Base-by-base conservation (phyloP, 2,888 invertebrate genomes). In the Erannis defoliaria region DNA sequence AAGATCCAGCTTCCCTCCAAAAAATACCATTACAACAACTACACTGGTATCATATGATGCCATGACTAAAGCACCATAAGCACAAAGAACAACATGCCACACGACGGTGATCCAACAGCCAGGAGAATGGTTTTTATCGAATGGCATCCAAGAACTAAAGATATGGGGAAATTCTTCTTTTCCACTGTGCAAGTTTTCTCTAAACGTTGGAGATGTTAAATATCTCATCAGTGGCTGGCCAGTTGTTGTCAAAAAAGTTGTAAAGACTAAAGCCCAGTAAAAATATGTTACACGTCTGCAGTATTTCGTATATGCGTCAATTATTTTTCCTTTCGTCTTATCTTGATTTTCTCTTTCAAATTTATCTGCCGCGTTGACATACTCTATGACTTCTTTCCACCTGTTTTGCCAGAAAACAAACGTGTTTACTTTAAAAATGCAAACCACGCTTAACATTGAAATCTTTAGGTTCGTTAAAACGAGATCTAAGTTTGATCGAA, bases 141-240 rank as follows among this genome's bases (percentile, higher is more conserved):
- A 80, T 1, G 90, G 90, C 76, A 86, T 78, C 90, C 90, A 92
- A 14, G 90, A 84, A 58, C 88, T 90, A 37, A 88, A 88, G 19
- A 92, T 88, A 45, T 90, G 91, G 0, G 88, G 88, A 70, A 90
- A 91, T 0, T 65, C 31, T 66, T 86, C 86, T 0, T 81, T 81
- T 5, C 86, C 90, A 66, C 86, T 86, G 0, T 55, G 73, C 19
- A 86, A 49, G 12, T 76, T 77, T 64, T 85, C 82, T 33, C 87
- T 80, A 45, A 80, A 88, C 3, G 64, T 70, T 0, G 73, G 38
- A 0, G 88, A 86, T 0, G 86, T 81, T 1, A 81, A 10, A 66
- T 84, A 89, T 66, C 64, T 73, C 55, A 89, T 73, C 1, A 87
- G 63, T 1, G 90, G 89, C 1, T 83, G 78, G 0, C 70, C 67